Base-by-base conservation (phyloP, 1,140 invertebrate genomes). In the Drosophila lacteicornis region DNA sequence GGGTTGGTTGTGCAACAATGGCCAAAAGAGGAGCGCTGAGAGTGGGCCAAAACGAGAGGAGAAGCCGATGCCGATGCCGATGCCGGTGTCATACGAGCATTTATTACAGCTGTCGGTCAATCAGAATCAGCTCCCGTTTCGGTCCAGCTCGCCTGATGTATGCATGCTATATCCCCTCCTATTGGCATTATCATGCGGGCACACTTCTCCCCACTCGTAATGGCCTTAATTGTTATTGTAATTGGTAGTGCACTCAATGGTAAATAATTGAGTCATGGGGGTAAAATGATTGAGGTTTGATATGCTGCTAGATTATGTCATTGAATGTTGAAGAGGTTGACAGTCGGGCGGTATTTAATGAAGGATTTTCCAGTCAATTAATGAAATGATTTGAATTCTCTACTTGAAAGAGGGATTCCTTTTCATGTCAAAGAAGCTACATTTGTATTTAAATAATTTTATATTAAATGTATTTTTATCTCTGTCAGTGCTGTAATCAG, bases 221-320 rank as follows among this genome's bases (percentile, higher is more conserved):
- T 56, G 71, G 42, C 53, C 65, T 80, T 66, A 81, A 77, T 79
- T 60, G 82, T 74, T 60, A 77, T 67, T 78, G 82, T 82, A 85
- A 85, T 85, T 87, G 82, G 55, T 79, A 66, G 70, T 74, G 77
- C 82, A 87, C 63, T 87, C 80, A 87, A 71, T 71, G 63, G 70
- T 50, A 60, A 82, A 75, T 87, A 66, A 87, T 79, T 79, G 62
- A 74, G 50, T 56, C 36, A 58, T 71, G 68, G 43, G 50, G 69
- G 75, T 60, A 74, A 57, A 56, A 27, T 63, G 65, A 49, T 59
- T 76, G 61, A 61, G 58, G 58, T 60, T 47, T 73, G 40, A 79
- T 75, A 61, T 59, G 70, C 49, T 69, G 63, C 49, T 69, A 70
- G 63, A 69, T 71, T 71, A 71, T 71, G 65, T 71, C 62, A 65